Evolutionary conservation across 2,888 invertebrate species (phyloP).

Genomic region (Eumerus sabulonum): DNA sequence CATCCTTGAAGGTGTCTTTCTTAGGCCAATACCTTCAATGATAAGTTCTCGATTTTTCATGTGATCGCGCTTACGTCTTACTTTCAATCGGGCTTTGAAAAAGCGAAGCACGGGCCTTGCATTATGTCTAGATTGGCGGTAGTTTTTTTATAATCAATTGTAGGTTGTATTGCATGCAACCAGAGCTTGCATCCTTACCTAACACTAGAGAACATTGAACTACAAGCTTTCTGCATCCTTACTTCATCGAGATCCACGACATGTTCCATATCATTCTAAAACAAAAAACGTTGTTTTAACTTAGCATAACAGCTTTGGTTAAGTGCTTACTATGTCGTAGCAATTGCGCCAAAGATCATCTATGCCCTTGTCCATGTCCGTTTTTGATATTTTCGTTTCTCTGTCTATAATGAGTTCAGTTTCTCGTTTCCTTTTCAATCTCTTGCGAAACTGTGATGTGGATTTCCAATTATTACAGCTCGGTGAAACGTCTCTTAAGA

Average conservation of each 20-base stretch:
- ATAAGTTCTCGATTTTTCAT: constrained; percentile 29
- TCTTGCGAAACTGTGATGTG: too few relatives aligned
- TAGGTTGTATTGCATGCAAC: too few relatives aligned
- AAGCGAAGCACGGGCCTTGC: constrained; percentile 18
- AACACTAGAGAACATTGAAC: not conserved
- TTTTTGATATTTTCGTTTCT: constrained; percentile 1
- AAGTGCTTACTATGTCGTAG: constrained; percentile 8
- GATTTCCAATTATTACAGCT: too few relatives aligned
- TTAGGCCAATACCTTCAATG: constrained; percentile 16
- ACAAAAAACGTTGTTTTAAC: not conserved
- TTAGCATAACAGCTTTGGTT: not conserved
- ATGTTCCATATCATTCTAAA: constrained; percentile 14
- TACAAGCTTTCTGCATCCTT: not conserved
- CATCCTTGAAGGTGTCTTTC: not conserved
- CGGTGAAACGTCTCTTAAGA: too few relatives aligned
- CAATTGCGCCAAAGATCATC: constrained; percentile 19
- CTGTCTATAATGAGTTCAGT: constrained; percentile 9
- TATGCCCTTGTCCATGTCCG: not conserved
- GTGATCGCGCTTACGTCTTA: constrained; percentile 29
- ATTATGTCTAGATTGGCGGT: constrained; percentile 36
- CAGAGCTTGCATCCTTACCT: too few relatives aligned
- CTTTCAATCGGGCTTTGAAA: constrained; percentile 37
- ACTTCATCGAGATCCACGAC: not conserved
- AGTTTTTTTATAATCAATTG: too few relatives aligned
- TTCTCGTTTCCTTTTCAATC: constrained; percentile 3